A percentile compares a stretch with the other conserved stretches of the same genome.
Evolutionary conservation across 2,113 vertebrate species (phyloP).

Genomic region (Antigone vipio): DNA sequence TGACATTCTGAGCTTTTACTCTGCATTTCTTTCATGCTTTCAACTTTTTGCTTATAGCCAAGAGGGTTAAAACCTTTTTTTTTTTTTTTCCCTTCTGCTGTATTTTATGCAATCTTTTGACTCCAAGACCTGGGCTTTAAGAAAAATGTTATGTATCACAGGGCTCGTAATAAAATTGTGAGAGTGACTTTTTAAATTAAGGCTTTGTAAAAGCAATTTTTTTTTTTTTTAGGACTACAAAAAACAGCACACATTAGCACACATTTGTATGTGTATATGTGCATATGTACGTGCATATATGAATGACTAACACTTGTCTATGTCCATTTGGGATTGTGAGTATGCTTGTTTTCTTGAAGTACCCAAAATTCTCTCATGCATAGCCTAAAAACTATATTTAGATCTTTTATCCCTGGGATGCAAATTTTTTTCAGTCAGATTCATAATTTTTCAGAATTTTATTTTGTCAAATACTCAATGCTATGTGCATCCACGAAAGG

Average conservation of each 20-base stretch:
- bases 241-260: background rate
- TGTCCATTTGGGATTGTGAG: background rate
- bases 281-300: background rate
- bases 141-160: background rate
- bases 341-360: background rate
- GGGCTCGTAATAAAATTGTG: background rate
- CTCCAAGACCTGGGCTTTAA: background rate
- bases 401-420: background rate
- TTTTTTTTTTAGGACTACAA: background rate
- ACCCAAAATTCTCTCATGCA: background rate
- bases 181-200: background rate
- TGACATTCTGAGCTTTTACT: conserved; percentile 19
- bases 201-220: background rate
- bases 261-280: background rate
- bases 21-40: conserved; percentile 9
- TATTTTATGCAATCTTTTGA: background rate
- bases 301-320: background rate
- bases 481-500: background rate
- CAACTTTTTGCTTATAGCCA: background rate
- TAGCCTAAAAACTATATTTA: background rate
- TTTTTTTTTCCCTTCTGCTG: background rate
- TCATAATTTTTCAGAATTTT: background rate
- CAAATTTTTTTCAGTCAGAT: background rate
- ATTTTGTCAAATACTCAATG: background rate
- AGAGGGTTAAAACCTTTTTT: background rate